phyloP scores from a whole-genome alignment of 2,888 invertebrate genomes.

The Formica aserva region DNA sequence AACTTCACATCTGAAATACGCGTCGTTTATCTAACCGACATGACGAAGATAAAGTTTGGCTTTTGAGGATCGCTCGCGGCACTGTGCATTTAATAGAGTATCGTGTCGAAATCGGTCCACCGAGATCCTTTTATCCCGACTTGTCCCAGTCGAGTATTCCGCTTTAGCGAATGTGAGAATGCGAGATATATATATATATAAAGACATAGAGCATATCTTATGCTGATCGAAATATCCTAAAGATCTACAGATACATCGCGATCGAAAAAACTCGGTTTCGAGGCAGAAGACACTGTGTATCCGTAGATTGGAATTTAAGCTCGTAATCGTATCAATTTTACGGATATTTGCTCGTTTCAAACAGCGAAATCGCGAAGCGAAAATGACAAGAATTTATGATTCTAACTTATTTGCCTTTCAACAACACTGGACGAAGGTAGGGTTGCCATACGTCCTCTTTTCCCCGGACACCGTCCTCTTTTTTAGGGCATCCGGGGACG shows the following conservation, averaged over 20 bases:
- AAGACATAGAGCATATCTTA: conserved; percentile 27
- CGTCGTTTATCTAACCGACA: conserved; percentile 45
- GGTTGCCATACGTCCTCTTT: no score
- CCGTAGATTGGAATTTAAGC: conserved; percentile 73
- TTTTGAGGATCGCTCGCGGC: conserved; percentile 36
- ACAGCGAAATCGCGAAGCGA: conserved; percentile 63
- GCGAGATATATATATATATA: background rate
- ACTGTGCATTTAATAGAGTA: conserved; percentile 49
- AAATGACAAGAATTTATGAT: conserved; percentile 67
- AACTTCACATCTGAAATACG: conserved; percentile 47
- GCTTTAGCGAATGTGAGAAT: conserved; percentile 35
- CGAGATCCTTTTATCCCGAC: conserved; percentile 43
- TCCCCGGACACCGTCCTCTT: no score
- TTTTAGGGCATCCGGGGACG: no score
- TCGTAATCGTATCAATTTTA: conserved; percentile 76
- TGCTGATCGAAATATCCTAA: conserved; percentile 63
- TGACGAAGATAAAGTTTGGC: conserved; percentile 56
- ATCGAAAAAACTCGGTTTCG: conserved; percentile 41
- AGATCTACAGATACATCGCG: conserved; percentile 56
- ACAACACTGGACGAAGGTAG: conserved; percentile 5
- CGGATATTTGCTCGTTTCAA: conserved; percentile 73
- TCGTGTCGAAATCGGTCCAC: conserved; percentile 42
- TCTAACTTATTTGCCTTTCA: conserved; percentile 29
- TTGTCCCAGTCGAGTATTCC: conserved; percentile 34
- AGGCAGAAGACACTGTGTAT: conserved; percentile 48